A percentile compares a stretch with the other conserved stretches of the same genome.
Evolutionary conservation across 2,113 vertebrate species (phyloP).

Genomic region (Hippocampus comes): DNA sequence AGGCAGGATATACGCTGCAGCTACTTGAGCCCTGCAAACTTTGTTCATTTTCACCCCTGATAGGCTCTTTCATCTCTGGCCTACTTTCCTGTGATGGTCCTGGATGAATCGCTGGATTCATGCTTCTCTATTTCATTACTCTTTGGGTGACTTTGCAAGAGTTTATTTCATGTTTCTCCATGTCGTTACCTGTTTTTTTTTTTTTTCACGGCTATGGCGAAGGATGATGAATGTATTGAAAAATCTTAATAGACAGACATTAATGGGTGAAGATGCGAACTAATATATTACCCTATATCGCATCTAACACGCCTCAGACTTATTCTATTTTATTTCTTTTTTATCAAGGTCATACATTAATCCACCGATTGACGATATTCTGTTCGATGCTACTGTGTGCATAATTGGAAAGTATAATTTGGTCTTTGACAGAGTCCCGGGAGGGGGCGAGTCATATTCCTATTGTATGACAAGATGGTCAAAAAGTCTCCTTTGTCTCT

Average conservation of each 20-base stretch:
- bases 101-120: conserved; percentile 49
- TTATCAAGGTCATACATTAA: neutral
- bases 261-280: too few species aligned
- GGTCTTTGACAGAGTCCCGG: neutral
- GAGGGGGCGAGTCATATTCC: neutral
- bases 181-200: conserved; percentile 17
- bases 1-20: conserved; percentile 24
- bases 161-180: conserved; percentile 31
- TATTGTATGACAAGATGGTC: neutral
- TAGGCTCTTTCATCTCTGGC: conserved; percentile 65
- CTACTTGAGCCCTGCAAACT: conserved; percentile 37
- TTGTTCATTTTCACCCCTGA: conserved; percentile 66
- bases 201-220: neutral
- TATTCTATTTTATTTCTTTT: neutral
- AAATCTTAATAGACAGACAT: too few species aligned
- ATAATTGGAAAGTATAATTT: neutral
- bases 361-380: neutral
- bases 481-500: neutral
- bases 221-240: too few species aligned
- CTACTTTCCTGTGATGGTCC: conserved; percentile 60
- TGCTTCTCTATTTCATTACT: conserved; percentile 36
- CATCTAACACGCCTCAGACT: neutral
- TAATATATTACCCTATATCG: too few species aligned
- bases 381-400: neutral
- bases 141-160: conserved; percentile 54